Base-by-base conservation (phyloP, 2,888 invertebrate species). In the Hydraecia micacea region DNA sequence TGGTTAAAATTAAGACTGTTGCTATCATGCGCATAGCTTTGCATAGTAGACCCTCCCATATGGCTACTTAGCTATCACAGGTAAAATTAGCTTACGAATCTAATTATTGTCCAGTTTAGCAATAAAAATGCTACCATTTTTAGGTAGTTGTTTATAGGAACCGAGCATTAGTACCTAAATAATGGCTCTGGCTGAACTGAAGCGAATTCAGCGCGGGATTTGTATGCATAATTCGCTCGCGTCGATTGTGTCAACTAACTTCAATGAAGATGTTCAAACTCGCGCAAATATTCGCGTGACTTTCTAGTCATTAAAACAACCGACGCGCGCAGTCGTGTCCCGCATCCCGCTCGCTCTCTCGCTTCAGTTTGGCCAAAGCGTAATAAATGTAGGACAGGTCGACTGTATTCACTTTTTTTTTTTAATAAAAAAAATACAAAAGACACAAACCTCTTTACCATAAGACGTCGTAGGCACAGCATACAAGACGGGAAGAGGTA, bases 401-500 rank as follows among this genome's bases (percentile, higher is more conserved):
- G 62, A 21, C 21, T 9, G 21, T 63, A 32, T 32, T 32, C 21
- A 32, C 4, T 46, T 13, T 13, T n/a, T n/a, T n/a, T n/a, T n/a
- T n/a, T n/a, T n/a, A n/a, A n/a, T n/a, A n/a, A n/a, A n/a, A n/a
- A n/a, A n/a, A n/a, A n/a, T n/a, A n/a, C n/a, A 67, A n/a, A 18
- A 66, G 2, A 36, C 15, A 58, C 70, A 36, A n/a, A 97, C 97
- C 95, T 98, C 97, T 55, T 93, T 93, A 74, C 97, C 97, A 90
- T 97, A 98, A 72, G 95, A 95, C 32, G 96, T 91, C 1, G 97
- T 94, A 0, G 97, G 97, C 36, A 97, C 96, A n/a, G 97, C 95
- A 88, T 97, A 97, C 4, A 98, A 91, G 7, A 96, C 92, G 0
- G 95, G 92, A 1, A 96, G 95, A 0, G 97, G 95, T 18, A 94